A percentile compares a stretch with the other conserved stretches of the same genome.
phyloP scores from a whole-genome alignment of 2,888 invertebrate genomes.

The Saturnia japonica region DNA sequence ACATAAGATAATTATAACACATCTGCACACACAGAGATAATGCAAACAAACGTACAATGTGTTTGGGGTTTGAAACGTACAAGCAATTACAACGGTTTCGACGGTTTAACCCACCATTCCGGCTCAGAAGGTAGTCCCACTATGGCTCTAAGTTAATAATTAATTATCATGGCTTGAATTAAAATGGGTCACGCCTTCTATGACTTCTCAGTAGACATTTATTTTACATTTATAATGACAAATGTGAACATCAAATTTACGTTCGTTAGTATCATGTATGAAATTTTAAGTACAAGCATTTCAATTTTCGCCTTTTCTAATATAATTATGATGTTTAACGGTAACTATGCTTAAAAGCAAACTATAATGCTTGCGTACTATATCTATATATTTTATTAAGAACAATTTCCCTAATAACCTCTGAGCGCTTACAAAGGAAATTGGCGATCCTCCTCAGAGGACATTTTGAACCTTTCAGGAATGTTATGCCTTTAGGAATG shows the following conservation, averaged over 20 bases:
- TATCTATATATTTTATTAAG: conserved; percentile 42
- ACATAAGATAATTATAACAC: conserved; percentile 28
- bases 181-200: conserved; percentile 45
- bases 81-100: conserved; percentile 59
- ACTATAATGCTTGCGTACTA: not conserved
- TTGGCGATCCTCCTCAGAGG: conserved; percentile 53
- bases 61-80: conserved; percentile 53
- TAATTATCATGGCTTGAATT: conserved; percentile 61
- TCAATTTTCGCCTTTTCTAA: not conserved
- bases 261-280: conserved; percentile 22
- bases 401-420: conserved; percentile 64
- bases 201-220: conserved; percentile 44
- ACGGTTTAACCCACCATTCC: conserved; percentile 45
- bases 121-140: conserved; percentile 44
- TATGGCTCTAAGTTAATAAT: conserved; percentile 65
- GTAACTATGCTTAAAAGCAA: not conserved
- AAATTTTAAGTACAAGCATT: not conserved
- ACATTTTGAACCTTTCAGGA: conserved; percentile 53
- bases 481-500: conserved; percentile 45
- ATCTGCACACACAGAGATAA: conserved; percentile 19
- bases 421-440: conserved; percentile 57
- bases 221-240: conserved; percentile 60
- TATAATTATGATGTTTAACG: not conserved
- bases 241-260: conserved; percentile 49
- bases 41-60: conserved; percentile 30